Percentiles rank a stretch among this genome's conserved stretches.
Evolutionary conservation across 2,113 vertebrate species (phyloP).

Genomic region (Indicator maculatus): DNA sequence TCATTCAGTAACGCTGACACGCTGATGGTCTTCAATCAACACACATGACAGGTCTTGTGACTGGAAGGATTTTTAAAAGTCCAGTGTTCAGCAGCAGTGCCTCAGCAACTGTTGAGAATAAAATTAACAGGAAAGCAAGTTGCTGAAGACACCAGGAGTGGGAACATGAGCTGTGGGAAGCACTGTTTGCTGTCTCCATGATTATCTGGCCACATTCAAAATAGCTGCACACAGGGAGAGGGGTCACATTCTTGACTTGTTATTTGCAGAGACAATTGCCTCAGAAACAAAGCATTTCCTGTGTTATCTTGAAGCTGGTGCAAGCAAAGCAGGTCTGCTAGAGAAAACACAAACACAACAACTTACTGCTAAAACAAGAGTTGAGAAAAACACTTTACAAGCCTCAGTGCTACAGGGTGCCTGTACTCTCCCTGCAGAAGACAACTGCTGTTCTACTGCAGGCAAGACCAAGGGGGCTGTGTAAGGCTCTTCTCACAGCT

Average conservation of each 20-base stretch:
- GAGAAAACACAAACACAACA: background rate
- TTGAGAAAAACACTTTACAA: background rate
- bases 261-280: background rate
- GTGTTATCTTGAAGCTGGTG: background rate
- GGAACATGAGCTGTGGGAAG: background rate
- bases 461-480: background rate
- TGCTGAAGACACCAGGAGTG: background rate
- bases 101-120: background rate
- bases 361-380: background rate
- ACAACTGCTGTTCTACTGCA: background rate
- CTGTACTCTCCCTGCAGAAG: no score
- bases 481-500: background rate
- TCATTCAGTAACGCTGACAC: background rate
- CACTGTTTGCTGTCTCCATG: background rate
- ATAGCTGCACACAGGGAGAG: accelerated
- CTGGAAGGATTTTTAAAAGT: background rate
- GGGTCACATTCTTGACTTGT: background rate
- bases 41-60: background rate
- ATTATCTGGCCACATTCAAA: background rate
- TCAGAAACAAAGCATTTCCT: background rate
- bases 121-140: background rate
- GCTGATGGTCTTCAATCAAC: background rate
- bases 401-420: background rate
- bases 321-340: background rate
- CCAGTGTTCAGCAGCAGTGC: background rate